These are phyloP conservation scores for Metellina segmentata DNA, from an alignment of 2,888 invertebrate species.

Conservation along the genomic window DNA sequence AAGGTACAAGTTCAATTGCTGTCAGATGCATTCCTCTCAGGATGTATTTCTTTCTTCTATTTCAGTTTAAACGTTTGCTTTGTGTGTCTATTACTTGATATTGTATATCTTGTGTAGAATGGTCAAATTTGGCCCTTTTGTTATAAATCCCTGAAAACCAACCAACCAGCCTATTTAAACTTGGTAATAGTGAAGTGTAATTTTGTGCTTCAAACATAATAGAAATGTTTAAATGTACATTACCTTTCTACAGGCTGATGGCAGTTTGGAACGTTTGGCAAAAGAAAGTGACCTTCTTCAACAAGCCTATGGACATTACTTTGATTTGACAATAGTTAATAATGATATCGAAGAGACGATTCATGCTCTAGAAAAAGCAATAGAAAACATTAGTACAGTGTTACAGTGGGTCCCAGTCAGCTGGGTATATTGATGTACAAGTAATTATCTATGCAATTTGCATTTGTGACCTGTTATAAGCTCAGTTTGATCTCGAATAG, in stretches of 20 bases:
- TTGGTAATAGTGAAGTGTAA: too few species aligned
- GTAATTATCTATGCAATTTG: constrained; percentile 57
- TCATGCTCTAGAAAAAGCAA: constrained; percentile 92
- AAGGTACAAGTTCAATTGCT: too few species aligned
- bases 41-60: too few species aligned
- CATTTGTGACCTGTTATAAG: background rate
- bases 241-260: constrained; percentile 90
- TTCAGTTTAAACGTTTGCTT: too few species aligned
- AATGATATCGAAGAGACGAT: constrained; percentile 99
- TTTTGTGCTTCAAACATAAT: too few species aligned
- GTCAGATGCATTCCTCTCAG: too few species aligned
- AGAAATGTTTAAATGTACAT: background rate
- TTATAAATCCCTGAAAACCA: too few species aligned
- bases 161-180: too few species aligned
- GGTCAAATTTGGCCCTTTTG: too few species aligned
- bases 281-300: constrained; percentile 98
- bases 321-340: constrained; percentile 98
- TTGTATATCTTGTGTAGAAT: too few species aligned
- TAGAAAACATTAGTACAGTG: constrained; percentile 93
- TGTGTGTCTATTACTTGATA: too few species aligned
- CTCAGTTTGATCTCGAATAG: constrained; percentile 28
- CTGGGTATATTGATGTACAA: constrained; percentile 90
- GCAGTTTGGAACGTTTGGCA: constrained; percentile 96
- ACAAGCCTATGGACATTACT: constrained; percentile 98
- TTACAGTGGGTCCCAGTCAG: constrained; percentile 99